Evolutionary conservation across 2,888 invertebrate genomes (phyloP).

Genomic region (Ptilodon capucinus): DNA sequence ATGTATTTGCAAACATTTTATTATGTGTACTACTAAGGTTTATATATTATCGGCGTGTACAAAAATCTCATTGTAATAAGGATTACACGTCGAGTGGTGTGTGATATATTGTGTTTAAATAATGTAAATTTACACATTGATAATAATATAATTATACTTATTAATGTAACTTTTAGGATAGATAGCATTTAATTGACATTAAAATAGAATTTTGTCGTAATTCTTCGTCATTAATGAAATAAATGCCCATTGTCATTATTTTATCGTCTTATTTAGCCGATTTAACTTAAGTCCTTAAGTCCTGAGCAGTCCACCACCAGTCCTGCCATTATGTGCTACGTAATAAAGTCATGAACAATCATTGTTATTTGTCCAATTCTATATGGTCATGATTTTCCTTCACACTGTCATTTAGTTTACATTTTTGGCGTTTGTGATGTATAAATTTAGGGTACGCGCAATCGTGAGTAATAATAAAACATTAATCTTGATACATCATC

Average conservation of each 20-base stretch:
- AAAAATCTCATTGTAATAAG: background rate
- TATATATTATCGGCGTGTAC: background rate
- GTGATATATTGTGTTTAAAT: background rate
- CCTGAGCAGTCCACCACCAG: no score
- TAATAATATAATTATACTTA: background rate
- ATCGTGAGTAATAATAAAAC: constrained; percentile 51
- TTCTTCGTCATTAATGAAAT: constrained; percentile 25
- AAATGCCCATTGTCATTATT: constrained; percentile 18
- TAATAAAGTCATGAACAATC: no score
- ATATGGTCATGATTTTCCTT: constrained; percentile 32
- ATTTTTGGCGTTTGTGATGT: constrained; percentile 45
- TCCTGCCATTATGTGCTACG: no score
- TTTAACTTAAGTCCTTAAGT: no score
- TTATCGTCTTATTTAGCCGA: background rate
- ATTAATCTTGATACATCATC: background rate
- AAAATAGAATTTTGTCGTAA: constrained; percentile 10
- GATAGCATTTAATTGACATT: constrained; percentile 11
- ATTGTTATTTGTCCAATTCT: constrained; percentile 24
- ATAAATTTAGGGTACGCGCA: constrained; percentile 65
- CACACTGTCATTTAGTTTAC: constrained; percentile 11
- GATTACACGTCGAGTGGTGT: background rate
- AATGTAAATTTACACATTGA: background rate
- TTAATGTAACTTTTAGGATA: constrained; percentile 3
- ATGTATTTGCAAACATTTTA: no score
- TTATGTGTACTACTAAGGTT: background rate